Base-by-base conservation (phyloP, 1,140 invertebrate genomes). In the Leptinotarsa texana region DNA sequence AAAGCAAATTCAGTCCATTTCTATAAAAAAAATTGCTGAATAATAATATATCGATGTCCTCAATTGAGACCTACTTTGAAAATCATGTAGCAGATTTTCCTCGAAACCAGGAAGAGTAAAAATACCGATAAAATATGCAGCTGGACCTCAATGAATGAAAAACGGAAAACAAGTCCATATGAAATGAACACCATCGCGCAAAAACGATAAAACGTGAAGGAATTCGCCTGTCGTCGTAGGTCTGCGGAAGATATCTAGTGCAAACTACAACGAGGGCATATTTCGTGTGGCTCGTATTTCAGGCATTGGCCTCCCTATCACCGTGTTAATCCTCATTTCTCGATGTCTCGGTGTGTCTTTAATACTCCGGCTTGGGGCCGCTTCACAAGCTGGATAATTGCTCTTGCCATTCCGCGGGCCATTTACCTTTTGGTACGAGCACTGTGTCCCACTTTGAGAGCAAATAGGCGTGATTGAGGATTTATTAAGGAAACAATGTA, bases 131-230 rank as follows among this genome's bases (percentile, higher is more conserved):
- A 57, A 17, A 17, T 57, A 57, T 57, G 51, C 51, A 57, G 51
- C 51, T 57, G 51, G 51, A 0, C n/a, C 51, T 15, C 51, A 57
- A 15, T 57, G 51, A 57, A 57, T 18, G 51, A 57, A 57, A 67
- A n/a, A 21, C 63, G 63, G 24, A 67, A 67, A 42, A 67, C 21
- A 33, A 67, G 24, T 24, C 42, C 21, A 42, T 67, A 67, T 67
- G 21, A 33, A 33, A 24, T 67, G 42, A 42, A 67, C 65, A 27
- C 65, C 8, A 42, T 67, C 65, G 65, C 24, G 65, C 65, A 67
- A 67, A 33, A 67, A 67, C 65, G 27, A 67, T 67, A 67, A 67
- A 67, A 67, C 65, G 65, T 67, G 65, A 67, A 67, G 65, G 65
- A 67, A 67, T 67, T 67, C 65, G 65, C 65, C 21, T 67, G 65